Conservation (phyloP, 2,113 vertebrate species). For the Corythornis madagascariensis region DNA sequence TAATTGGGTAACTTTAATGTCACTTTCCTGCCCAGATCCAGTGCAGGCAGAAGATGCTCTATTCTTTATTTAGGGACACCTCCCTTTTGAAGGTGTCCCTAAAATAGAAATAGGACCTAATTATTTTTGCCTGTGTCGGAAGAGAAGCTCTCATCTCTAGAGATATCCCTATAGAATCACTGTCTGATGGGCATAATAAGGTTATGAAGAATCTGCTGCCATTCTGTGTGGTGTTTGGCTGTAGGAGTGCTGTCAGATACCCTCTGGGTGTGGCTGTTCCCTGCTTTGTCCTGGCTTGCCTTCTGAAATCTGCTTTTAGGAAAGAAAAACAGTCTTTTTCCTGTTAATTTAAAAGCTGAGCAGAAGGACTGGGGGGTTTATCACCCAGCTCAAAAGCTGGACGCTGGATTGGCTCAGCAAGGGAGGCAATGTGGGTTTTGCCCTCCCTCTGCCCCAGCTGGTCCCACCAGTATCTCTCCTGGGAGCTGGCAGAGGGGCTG, state of each 20-base stretch:
- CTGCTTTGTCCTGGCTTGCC: not conserved
- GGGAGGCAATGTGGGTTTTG: not conserved
- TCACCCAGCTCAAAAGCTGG: not conserved
- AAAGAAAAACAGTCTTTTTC: not conserved
- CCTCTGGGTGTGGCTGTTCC: not conserved
- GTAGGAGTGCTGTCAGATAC: rapidly evolving
- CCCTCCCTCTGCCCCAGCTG: not conserved
- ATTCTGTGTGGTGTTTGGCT: not conserved
- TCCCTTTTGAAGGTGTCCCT: too few species aligned
- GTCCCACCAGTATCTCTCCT: not conserved
- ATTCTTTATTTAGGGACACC: not conserved
- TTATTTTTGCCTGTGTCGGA: not conserved
- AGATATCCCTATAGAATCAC: not conserved
- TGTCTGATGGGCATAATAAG: not conserved
- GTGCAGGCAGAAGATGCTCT: not conserved
- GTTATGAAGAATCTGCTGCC: not conserved
- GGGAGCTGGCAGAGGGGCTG: not conserved
- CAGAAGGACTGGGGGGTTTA: not conserved
- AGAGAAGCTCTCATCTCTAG: not conserved
- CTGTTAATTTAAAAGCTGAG: not conserved
- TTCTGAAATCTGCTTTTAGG: not conserved
- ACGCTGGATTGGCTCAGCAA: not conserved
- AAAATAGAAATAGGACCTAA: not conserved
- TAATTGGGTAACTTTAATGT: not conserved
- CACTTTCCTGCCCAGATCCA: not conserved